These are phyloP conservation scores for Eupeodes corollae DNA, from an alignment of 1,140 invertebrate genomes.

Conservation along the genomic window DNA sequence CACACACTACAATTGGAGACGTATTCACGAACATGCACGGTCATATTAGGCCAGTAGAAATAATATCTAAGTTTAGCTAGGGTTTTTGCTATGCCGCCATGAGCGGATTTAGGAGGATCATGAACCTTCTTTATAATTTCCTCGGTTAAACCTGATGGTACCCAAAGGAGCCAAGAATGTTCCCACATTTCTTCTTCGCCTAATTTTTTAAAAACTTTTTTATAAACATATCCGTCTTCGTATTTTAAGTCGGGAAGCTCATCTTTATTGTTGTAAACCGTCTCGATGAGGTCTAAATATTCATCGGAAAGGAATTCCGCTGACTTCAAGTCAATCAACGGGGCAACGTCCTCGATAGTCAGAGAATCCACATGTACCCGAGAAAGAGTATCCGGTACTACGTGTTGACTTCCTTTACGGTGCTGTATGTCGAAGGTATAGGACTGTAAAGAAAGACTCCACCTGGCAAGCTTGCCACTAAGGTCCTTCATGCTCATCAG, in stretches of 20 bases:
- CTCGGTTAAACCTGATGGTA: background rate
- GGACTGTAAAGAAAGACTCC: conserved; percentile 34
- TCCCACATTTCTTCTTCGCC: no score
- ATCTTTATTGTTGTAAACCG: no score
- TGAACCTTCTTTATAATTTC: background rate
- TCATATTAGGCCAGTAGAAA: conserved; percentile 4
- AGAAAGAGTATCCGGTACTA: conserved; percentile 32
- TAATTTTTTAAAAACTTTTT: no score
- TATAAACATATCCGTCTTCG: no score
- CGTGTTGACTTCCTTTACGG: conserved; percentile 28
- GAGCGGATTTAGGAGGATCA: background rate
- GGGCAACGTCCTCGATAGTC: no score
- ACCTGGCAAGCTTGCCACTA: conserved; percentile 35
- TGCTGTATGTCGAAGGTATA: conserved; percentile 36
- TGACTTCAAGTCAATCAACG: no score
- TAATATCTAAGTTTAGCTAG: background rate
- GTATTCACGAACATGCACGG: background rate
- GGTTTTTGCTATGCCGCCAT: conserved; percentile 1
- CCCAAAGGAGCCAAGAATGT: background rate
- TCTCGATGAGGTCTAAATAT: no score
- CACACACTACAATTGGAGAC: conserved; percentile 1
- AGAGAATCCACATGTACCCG: background rate
- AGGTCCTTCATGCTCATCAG: conserved; percentile 36
- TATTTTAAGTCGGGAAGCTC: no score
- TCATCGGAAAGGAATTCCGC: no score